Evolutionary conservation across 1,140 invertebrate genomes (phyloP).

Genomic region (Piezodorus guildinii): DNA sequence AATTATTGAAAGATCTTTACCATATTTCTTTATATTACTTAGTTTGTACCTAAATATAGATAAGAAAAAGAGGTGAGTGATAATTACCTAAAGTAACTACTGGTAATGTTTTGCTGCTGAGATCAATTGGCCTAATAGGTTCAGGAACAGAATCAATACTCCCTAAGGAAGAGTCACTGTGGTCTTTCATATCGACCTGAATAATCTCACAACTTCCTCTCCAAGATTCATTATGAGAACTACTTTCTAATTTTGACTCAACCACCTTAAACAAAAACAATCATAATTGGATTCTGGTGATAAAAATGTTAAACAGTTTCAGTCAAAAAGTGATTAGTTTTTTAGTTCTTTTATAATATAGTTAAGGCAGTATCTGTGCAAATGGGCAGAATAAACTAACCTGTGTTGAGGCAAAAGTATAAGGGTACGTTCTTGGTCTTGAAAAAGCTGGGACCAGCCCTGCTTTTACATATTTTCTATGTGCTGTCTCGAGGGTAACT

Average conservation of each 20-base stretch:
- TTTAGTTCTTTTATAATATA: not conserved
- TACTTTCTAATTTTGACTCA: not conserved
- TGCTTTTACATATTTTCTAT: constrained; percentile 32
- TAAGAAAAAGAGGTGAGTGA: not conserved
- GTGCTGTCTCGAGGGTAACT: constrained; percentile 27
- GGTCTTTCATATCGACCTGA: not conserved
- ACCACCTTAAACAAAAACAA: constrained; percentile 10
- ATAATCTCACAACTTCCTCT: not conserved
- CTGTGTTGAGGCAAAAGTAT: constrained; percentile 36
- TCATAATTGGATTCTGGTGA: not conserved
- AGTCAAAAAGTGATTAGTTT: not conserved
- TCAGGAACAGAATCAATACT: constrained; percentile 27
- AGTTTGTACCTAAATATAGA: too few species aligned
- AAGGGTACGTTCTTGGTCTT: constrained; percentile 49
- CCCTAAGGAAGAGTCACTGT: constrained; percentile 16
- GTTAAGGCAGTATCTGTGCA: too few species aligned
- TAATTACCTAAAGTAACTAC: constrained; percentile 20
- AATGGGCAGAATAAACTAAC: constrained; percentile 1
- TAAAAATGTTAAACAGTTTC: too few species aligned
- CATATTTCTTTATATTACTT: too few species aligned
- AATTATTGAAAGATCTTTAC: too few species aligned
- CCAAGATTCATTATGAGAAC: not conserved
- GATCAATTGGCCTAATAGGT: constrained; percentile 15
- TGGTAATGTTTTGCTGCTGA: constrained; percentile 28
- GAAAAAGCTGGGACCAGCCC: constrained; percentile 40